Evolutionary conservation across 2,888 invertebrate genomes (phyloP).

Genomic region (Anagyrus pseudococci): DNA sequence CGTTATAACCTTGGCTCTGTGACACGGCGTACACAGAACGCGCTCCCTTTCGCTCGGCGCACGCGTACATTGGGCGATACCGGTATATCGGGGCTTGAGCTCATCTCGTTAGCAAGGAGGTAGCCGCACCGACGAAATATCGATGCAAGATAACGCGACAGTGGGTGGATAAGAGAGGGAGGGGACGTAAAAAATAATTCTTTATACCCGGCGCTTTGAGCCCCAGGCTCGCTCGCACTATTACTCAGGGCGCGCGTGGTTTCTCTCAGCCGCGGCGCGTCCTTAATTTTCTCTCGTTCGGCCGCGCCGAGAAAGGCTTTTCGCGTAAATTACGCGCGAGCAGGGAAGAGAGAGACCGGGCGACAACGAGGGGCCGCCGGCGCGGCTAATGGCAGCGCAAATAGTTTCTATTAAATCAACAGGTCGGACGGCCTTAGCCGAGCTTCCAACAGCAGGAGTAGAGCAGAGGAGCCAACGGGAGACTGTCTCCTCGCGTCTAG

Average conservation of each 20-base stretch:
- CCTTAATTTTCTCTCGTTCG: conserved; percentile 25
- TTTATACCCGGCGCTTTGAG: not conserved
- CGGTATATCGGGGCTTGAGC: not conserved
- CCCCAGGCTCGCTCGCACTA: conserved; percentile 8
- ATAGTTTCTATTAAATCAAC: conserved; percentile 55
- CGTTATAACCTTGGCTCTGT: no score
- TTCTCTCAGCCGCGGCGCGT: conserved; percentile 4
- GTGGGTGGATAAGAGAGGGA: conserved; percentile 2
- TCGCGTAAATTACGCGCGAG: conserved; percentile 32
- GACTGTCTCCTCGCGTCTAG: conserved; percentile 6
- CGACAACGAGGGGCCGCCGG: conserved; percentile 39
- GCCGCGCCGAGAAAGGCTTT: conserved; percentile 28
- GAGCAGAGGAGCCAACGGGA: conserved; percentile 28
- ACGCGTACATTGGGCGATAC: not conserved
- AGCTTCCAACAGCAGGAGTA: not conserved
- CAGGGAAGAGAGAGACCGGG: no score
- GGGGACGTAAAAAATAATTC: conserved; percentile 22
- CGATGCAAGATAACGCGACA: conserved; percentile 32
- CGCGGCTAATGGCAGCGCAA: conserved; percentile 52
- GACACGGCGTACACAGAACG: no score
- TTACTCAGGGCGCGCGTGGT: conserved; percentile 13
- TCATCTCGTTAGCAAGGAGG: conserved; percentile 22
- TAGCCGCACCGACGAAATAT: conserved; percentile 35
- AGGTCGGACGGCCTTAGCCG: conserved; percentile 37
- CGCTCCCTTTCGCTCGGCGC: not conserved